phyloP scores from a whole-genome alignment of 2,888 invertebrate species.

The Biston betularia region DNA sequence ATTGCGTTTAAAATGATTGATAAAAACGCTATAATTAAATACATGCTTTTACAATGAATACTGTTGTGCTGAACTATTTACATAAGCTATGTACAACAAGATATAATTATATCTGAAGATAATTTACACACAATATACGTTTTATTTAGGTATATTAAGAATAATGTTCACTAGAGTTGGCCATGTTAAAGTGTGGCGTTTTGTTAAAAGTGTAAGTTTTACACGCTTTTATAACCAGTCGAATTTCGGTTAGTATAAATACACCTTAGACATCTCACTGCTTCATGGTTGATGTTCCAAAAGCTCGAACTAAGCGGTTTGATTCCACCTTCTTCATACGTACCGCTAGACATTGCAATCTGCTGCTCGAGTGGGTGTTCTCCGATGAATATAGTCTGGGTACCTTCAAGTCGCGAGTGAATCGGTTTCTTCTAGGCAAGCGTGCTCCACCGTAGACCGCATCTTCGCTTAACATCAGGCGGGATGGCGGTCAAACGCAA shows the following conservation, averaged over 20 bases:
- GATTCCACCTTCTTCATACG: too few relatives aligned
- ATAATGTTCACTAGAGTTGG: conserved; percentile 6
- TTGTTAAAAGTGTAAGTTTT: not conserved
- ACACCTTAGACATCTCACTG: conserved; percentile 3
- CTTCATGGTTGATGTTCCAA: too few relatives aligned
- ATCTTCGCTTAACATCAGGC: too few relatives aligned
- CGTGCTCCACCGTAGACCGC: too few relatives aligned
- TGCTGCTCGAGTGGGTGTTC: too few relatives aligned
- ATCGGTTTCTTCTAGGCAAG: too few relatives aligned
- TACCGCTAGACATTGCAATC: too few relatives aligned
- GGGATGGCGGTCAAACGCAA: too few relatives aligned
- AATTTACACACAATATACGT: conserved; percentile 16
- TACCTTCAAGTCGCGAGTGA: too few relatives aligned
- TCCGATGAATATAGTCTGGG: too few relatives aligned
- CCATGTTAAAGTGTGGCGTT: conserved; percentile 1
- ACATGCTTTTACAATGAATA: conserved; percentile 29
- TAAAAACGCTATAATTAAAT: conserved; percentile 4
- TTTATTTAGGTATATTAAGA: conserved; percentile 7
- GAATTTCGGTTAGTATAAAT: conserved; percentile 25
- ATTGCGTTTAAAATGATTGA: not conserved
- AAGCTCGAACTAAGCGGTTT: too few relatives aligned
- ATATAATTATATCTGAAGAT: conserved; percentile 6
- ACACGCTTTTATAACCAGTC: conserved; percentile 5
- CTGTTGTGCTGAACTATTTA: conserved; percentile 42
- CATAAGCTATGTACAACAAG: conserved; percentile 37